Base-by-base conservation (phyloP, 2,113 vertebrate genomes). In the Rhea pennata region DNA sequence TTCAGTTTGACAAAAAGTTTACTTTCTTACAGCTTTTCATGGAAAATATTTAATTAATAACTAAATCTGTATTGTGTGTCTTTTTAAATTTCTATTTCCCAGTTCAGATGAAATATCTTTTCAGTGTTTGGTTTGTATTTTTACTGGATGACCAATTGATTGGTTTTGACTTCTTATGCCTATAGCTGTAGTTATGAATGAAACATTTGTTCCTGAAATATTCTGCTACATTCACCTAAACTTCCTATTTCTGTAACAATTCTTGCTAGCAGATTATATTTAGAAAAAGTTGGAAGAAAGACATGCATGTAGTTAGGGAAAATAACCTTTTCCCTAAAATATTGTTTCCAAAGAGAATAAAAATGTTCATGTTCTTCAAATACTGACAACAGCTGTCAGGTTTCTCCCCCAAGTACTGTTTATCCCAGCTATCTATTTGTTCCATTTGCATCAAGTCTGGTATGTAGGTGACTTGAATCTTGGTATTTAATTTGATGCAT, bases 371-470 rank as follows among this genome's bases (percentile, higher is more conserved):
- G 24, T 19, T 10, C 70, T 72, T 51, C 50, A 72, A 39, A 72
- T 51, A 51, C 24, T 24, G 13, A 23, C 26, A 46, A 13, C 27
- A 75, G 26, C 4, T 27, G 12, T 0, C 2, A 54, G 10, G 1
- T 51, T 91, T 72, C 3, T 87, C 3, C 19, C 90, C 3, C 10
- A 82, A n/a, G 5, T 51, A 5, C 4, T 59, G 21, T 61, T 61
- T 53, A 56, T 4, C 3, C 1, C 44, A 72, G 10, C 19, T 90
- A 7, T 40, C 8, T 1, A 16, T 31, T 71, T 59, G 5, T 80
- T 81, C 10, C 1, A 26, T 75, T 78, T 84, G 46, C 7, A 5
- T 61, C 59, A 14, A 89, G 5, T 4, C 9, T 72, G 10, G 3
- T 88, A 31, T 54, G 86, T 67, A 71, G 31, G 14, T 69, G 31